These are phyloP conservation scores for Pseudorasbora parva DNA, from an alignment of 2,113 vertebrate genomes.

Conservation along the genomic window DNA sequence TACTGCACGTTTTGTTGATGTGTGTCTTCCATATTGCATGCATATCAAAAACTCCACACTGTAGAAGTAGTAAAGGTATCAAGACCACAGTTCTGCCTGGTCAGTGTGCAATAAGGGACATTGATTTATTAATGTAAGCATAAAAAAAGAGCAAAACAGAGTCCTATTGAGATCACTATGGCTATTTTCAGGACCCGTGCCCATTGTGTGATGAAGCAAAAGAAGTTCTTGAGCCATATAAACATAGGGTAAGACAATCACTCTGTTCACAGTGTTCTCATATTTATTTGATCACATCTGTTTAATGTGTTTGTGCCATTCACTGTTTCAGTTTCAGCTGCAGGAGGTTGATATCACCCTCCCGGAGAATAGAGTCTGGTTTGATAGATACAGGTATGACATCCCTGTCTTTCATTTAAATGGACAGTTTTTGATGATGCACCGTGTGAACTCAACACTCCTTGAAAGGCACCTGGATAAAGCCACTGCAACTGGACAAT, in stretches of 20 bases:
- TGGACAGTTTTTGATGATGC: conserved; percentile 88
- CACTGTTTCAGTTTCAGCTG: conserved; percentile 78
- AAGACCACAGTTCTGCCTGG: too few relatives aligned
- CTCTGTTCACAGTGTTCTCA: background rate
- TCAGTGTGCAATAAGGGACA: too few relatives aligned
- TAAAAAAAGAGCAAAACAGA: too few relatives aligned
- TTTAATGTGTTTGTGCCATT: background rate
- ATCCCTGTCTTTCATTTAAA: conserved; percentile 89
- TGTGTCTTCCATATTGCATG: too few relatives aligned
- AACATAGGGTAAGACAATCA: conserved; percentile 49
- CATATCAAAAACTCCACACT: too few relatives aligned
- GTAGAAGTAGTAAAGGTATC: too few relatives aligned
- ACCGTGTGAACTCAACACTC: conserved; percentile 76
- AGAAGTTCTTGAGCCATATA: conserved; percentile 80
- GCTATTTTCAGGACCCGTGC: conserved; percentile 75
- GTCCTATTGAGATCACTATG: too few relatives aligned
- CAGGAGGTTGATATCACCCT: conserved; percentile 86
- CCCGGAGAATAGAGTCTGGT: conserved; percentile 81
- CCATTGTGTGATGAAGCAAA: conserved; percentile 88
- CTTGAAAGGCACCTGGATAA: conserved; percentile 68
- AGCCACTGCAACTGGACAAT: background rate
- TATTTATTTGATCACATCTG: background rate
- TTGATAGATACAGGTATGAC: conserved; percentile 83
- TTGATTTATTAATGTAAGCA: too few relatives aligned
- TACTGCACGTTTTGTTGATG: too few relatives aligned